These are phyloP conservation scores for Meteorus colon DNA, from an alignment of 2,888 invertebrate genomes.

Conservation along the genomic window DNA sequence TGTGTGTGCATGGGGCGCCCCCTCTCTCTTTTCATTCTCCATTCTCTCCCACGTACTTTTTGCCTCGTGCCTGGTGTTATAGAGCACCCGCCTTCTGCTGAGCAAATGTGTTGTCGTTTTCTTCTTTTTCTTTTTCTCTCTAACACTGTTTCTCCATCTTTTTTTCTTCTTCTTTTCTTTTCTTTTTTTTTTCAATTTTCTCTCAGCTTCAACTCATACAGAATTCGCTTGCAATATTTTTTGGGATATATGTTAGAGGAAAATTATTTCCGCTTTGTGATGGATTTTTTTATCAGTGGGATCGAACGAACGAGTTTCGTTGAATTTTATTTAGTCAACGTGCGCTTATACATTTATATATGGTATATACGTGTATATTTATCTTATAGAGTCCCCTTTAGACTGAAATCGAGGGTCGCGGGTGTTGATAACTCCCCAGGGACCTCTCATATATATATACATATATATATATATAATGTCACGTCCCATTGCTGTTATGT, in stretches of 20 bases:
- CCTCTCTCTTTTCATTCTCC: constrained; percentile 44
- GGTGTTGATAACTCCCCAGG: constrained; percentile 32
- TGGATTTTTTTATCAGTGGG: constrained; percentile 21
- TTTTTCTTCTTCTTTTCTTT: not conserved
- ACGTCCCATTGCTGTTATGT: constrained; percentile 3
- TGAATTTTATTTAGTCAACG: constrained; percentile 5
- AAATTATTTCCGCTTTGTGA: constrained; percentile 31
- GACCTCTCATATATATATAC: constrained; percentile 16
- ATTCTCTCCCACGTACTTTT: constrained; percentile 46
- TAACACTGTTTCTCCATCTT: constrained; percentile 26
- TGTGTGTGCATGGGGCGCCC: constrained; percentile 59
- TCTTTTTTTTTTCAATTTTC: constrained; percentile 3
- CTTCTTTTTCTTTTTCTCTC: not conserved
- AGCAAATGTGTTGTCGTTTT: constrained; percentile 48
- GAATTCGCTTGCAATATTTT: constrained; percentile 12
- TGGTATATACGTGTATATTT: constrained; percentile 7
- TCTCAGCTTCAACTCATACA: constrained; percentile 41
- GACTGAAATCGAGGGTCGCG: constrained; percentile 9
- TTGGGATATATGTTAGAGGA: not conserved
- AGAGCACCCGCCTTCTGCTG: constrained; percentile 66
- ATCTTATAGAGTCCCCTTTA: constrained; percentile 1
- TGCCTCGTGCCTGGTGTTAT: constrained; percentile 68
- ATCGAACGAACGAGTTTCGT: not conserved
- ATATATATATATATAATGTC: constrained; percentile 14
- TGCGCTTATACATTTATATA: not conserved